Evolutionary conservation across 2,113 vertebrate genomes (phyloP), one percentile per base, ranked within the genome.

Genomic region (Tachysurus fulvidraco): DNA sequence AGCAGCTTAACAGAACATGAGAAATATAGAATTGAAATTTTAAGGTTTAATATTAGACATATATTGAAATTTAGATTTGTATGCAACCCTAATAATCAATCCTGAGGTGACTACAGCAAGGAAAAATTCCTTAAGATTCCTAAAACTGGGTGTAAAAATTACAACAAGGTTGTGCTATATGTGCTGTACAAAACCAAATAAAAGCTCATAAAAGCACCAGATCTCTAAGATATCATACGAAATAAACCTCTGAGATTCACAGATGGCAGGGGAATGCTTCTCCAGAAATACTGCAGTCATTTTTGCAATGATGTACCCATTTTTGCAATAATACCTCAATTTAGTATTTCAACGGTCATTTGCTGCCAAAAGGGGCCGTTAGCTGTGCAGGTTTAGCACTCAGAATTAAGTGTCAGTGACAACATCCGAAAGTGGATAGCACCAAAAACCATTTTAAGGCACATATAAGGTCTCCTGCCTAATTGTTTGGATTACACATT

Each of bases 261-360:
- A 59, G 19, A 13, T 10, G 13, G 55, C n/a, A 13, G 55, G 78
- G 30, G 21, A 59, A 41, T 23, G 54, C 30, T 21, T 59, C 57
- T 17, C 17, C 28, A 59, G 55, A 80, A 57, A 59, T 80, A 14
- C 30, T 13, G 55, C 19, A 19, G 28, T 19, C 8, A 30, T 21
- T 57, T 79, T 79, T 65, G 44, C 81, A 65, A 83, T 65, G 25
- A 87, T 73, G 73, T 50, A 36, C 54, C 19, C 4, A 57, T 41
- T 80, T 80, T 80, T 50, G 46, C 62, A 67, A 83, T 83, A 50
- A 65, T 19, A 83, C 44, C 46, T 67, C 81, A 67, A 67, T 83
- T 83, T 83, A 65, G 16, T 50, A 64, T 82, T 82, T 65, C 60
- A 50, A 67, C 44, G 81, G 81, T 52, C 81, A 83, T 83, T 83